phyloP scores from a whole-genome alignment of 1,140 invertebrate genomes.

The Papilio helenus region DNA sequence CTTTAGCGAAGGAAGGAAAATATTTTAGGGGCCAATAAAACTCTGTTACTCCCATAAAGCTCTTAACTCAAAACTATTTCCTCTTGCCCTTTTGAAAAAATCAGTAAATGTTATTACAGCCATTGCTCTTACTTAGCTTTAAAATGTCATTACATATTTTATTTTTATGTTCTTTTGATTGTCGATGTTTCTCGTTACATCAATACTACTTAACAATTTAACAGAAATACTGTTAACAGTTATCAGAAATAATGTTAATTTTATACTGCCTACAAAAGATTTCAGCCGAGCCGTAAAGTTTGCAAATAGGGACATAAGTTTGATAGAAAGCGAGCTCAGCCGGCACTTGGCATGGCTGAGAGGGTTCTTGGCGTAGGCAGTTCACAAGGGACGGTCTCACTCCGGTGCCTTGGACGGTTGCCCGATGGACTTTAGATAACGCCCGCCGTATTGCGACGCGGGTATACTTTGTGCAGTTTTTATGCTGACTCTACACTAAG shows the following conservation, averaged over 20 bases:
- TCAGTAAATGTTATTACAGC: background rate
- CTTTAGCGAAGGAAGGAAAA: background rate
- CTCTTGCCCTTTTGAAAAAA: background rate
- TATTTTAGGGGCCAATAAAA: background rate
- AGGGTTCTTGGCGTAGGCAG: constrained; percentile 58
- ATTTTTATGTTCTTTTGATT: too few relatives aligned
- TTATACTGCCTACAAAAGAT: background rate
- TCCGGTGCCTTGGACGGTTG: constrained; percentile 66
- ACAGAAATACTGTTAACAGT: too few relatives aligned
- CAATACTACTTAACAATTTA: too few relatives aligned
- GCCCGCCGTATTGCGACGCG: constrained; percentile 55
- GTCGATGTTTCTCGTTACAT: too few relatives aligned
- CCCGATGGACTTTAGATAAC: constrained; percentile 73
- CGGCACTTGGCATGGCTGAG: constrained; percentile 60
- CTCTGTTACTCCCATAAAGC: background rate
- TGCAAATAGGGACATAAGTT: constrained; percentile 29
- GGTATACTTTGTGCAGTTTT: constrained; percentile 31
- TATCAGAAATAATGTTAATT: background rate
- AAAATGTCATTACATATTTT: too few relatives aligned
- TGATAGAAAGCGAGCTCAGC: constrained; percentile 9
- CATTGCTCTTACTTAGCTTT: background rate
- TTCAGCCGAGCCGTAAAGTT: background rate
- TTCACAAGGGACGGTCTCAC: constrained; percentile 47
- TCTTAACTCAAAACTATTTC: background rate
- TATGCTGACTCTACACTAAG: constrained; percentile 23